A percentile compares a stretch with the other conserved stretches of the same genome.
These are phyloP conservation scores for Donacobius atricapilla DNA, from an alignment of 2,113 vertebrate species.

Conservation along the genomic window DNA sequence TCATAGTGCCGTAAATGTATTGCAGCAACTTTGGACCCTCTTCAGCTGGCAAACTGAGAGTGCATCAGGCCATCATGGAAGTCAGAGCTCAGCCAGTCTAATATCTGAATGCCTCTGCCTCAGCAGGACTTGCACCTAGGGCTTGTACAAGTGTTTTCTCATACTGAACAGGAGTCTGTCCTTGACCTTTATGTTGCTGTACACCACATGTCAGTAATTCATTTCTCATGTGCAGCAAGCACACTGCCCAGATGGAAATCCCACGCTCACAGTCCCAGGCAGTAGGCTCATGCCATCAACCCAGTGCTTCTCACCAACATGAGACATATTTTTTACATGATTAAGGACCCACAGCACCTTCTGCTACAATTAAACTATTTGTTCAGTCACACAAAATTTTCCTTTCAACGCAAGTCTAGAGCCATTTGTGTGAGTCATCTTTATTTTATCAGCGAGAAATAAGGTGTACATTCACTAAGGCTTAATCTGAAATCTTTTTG, in stretches of 20 bases:
- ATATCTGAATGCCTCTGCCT: neutral
- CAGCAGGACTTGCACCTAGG: neutral
- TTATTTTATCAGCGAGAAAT: neutral
- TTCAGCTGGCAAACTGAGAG: neutral
- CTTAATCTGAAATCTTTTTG: slow-evolving; percentile 1
- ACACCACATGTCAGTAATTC: neutral
- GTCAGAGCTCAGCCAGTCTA: neutral
- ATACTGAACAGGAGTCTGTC: neutral
- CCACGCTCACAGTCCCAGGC: neutral
- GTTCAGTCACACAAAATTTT: neutral
- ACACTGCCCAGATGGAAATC: slow-evolving; percentile 23
- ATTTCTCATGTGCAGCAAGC: neutral
- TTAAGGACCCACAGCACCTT: neutral
- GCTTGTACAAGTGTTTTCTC: neutral
- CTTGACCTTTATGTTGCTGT: neutral
- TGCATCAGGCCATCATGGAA: neutral
- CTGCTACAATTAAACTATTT: neutral
- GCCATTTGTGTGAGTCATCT: neutral
- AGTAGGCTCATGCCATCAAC: neutral
- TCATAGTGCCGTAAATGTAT: neutral
- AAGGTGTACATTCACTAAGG: neutral
- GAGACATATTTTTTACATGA: neutral
- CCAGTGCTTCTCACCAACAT: neutral
- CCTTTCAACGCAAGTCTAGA: neutral
- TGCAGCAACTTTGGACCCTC: neutral